phyloP scores from a whole-genome alignment of 2,888 invertebrate genomes.

The Andrena chrysosceles region DNA sequence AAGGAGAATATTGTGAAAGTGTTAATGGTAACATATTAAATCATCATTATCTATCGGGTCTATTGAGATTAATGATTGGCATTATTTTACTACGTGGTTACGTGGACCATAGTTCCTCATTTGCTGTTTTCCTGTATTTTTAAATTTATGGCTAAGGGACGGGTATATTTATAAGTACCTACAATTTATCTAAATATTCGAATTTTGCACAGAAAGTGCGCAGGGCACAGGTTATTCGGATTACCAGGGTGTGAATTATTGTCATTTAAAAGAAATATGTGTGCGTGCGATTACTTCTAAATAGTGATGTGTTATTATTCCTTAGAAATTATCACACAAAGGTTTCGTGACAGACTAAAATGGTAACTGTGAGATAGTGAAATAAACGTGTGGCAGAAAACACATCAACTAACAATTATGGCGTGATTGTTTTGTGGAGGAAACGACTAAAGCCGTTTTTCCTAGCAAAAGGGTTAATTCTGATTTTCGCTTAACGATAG shows the following conservation, averaged over 20 bases:
- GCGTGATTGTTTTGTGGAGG: too few relatives aligned
- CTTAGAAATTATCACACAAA: too few relatives aligned
- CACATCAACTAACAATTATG: too few relatives aligned
- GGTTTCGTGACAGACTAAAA: too few relatives aligned
- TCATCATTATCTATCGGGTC: neutral
- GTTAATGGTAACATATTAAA: neutral
- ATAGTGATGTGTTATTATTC: too few relatives aligned
- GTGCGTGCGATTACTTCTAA: neutral
- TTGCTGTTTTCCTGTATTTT: neutral
- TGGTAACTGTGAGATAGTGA: too few relatives aligned
- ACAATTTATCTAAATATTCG: neutral
- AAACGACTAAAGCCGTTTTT: too few relatives aligned
- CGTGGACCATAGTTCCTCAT: neutral
- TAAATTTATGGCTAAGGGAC: neutral
- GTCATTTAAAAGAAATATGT: neutral
- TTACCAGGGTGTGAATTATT: neutral
- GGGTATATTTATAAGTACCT: neutral
- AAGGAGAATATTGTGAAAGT: neutral
- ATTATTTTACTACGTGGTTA: neutral
- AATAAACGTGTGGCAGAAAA: too few relatives aligned
- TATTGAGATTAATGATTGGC: slow-evolving; percentile 1
- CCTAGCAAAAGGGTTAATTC: too few relatives aligned
- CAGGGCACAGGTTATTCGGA: neutral
- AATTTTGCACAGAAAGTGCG: neutral
- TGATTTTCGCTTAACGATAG: too few relatives aligned